Evolutionary conservation across 2,113 vertebrate species (phyloP).

Genomic region (Podarcis muralis): DNA sequence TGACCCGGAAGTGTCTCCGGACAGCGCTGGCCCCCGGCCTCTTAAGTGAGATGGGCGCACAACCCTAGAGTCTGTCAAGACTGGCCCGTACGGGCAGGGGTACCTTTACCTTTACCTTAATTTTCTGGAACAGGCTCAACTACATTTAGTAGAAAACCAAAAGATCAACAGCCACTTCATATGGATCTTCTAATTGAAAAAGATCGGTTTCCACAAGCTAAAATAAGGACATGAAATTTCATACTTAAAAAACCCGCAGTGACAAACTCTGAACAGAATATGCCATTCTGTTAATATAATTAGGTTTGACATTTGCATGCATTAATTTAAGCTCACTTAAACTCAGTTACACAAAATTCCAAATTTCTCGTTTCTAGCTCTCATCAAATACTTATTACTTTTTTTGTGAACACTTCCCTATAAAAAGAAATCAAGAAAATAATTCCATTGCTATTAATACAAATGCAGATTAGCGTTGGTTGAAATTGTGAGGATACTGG

Average conservation of each 20-base stretch:
- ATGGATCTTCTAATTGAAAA: neutral
- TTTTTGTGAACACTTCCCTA: neutral
- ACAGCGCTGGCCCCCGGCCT: no score
- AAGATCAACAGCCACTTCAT: slow-evolving; percentile 13
- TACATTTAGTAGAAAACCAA: slow-evolving; percentile 11
- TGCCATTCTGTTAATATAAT: slow-evolving; percentile 9
- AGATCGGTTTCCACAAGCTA: neutral
- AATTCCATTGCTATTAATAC: neutral
- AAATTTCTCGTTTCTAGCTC: neutral
- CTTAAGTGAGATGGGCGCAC: no score
- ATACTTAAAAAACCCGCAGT: neutral
- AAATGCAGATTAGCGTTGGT: neutral
- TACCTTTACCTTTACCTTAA: no score
- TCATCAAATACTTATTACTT: neutral
- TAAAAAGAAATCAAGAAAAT: slow-evolving; percentile 8
- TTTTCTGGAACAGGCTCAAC: neutral
- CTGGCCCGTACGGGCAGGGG: no score
- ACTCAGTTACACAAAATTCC: slow-evolving; percentile 4
- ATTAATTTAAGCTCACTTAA: slow-evolving; percentile 19
- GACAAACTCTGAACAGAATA: neutral
- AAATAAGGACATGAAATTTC: slow-evolving; percentile 7
- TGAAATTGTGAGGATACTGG: neutral
- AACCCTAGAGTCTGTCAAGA: no score
- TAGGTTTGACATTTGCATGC: neutral
- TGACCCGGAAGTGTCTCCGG: no score